Conservation (phyloP, 2,113 vertebrate genomes). For the Ornithorhynchus anatinus region DNA sequence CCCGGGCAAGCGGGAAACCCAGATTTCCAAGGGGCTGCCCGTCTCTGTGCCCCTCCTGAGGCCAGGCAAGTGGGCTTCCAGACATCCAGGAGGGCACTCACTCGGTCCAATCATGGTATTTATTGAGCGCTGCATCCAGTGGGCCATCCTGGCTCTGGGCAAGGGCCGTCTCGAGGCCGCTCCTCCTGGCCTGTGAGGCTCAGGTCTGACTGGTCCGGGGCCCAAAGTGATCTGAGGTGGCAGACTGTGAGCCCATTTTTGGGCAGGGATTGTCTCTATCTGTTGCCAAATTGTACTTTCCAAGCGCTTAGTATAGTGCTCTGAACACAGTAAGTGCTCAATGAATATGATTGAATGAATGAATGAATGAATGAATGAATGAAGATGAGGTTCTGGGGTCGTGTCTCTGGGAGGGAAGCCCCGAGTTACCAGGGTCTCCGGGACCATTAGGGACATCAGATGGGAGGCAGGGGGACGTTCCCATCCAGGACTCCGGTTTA, state of each 20-base stretch:
- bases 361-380: too few species aligned
- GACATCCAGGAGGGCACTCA: neutral
- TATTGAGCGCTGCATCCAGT: neutral
- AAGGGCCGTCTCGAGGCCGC: neutral
- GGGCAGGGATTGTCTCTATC: neutral
- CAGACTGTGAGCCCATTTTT: too few species aligned
- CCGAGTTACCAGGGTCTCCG: too few species aligned
- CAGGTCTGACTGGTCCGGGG: neutral
- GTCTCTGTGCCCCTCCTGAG: neutral
- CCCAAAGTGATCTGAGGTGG: neutral
- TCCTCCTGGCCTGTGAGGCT: neutral
- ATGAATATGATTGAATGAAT: too few species aligned
- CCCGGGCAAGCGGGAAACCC: constrained; percentile 9
- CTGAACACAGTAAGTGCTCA: too few species aligned
- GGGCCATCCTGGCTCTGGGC: neutral
- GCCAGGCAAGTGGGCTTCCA: neutral
- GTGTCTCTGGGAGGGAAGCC: too few species aligned
- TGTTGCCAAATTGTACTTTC: too few species aligned
- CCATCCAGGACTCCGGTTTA: too few species aligned
- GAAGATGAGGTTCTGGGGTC: too few species aligned
- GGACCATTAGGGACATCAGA: too few species aligned
- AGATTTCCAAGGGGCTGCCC: neutral
- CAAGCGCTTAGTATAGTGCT: too few species aligned
- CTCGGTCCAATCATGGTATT: neutral
- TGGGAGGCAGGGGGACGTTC: too few species aligned